phyloP scores from a whole-genome alignment of 2,113 vertebrate genomes.

The Chaetodon trifascialis region DNA sequence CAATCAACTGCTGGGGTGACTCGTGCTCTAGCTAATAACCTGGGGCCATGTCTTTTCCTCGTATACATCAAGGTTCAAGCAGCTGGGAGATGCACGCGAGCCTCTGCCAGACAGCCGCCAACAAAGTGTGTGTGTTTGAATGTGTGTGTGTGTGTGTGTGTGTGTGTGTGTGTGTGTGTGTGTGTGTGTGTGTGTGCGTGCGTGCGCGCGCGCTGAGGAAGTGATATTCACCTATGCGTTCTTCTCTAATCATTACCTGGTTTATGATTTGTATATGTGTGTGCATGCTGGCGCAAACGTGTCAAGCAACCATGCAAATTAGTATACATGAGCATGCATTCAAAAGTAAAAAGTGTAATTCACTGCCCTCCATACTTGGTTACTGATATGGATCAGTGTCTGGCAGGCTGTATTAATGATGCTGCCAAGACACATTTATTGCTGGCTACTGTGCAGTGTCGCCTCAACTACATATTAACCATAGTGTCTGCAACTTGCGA shows the following conservation, averaged over 20 bases:
- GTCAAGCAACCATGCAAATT: not conserved
- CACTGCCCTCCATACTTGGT: not conserved
- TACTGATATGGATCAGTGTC: not conserved
- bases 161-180: conserved; percentile 11
- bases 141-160: conserved; percentile 1
- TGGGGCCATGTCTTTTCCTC: conserved; percentile 27
- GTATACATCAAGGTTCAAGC: conserved; percentile 12
- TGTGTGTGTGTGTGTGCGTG: conserved; percentile 7
- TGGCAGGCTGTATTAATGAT: not conserved
- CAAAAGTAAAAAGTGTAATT: not conserved
- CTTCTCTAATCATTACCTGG: not conserved
- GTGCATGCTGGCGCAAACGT: not conserved
- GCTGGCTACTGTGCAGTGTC: conserved; percentile 3
- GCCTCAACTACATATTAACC: conserved; percentile 19
- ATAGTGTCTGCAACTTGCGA: conserved; percentile 8
- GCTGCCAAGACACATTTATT: conserved; percentile 6
- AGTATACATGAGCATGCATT: not conserved
- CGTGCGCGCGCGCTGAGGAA: too few species aligned
- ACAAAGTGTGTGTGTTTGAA: conserved; percentile 4
- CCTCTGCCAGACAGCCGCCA: conserved; percentile 14
- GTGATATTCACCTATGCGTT: not conserved
- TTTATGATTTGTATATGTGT: not conserved
- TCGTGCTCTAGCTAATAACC: conserved; percentile 51
- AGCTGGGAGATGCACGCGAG: conserved; percentile 34
- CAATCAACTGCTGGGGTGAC: conserved; percentile 59